These are phyloP conservation scores for Sander vitreus DNA, from an alignment of 2,113 vertebrate genomes.

Conservation along the genomic window DNA sequence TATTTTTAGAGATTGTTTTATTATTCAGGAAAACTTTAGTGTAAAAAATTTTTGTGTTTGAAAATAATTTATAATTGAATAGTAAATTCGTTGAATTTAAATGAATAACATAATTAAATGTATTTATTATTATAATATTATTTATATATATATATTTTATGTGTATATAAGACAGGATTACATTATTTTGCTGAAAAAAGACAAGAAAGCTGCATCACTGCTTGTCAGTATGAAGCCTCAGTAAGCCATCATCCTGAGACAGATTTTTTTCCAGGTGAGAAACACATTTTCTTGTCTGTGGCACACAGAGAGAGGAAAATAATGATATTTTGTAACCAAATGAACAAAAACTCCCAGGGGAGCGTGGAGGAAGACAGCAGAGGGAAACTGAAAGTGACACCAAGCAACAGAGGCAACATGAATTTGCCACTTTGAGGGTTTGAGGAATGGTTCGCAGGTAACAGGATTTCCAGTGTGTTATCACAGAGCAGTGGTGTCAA, in stretches of 20 bases:
- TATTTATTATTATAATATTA: too few relatives aligned
- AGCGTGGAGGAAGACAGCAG: background rate
- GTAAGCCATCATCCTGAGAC: background rate
- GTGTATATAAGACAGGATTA: background rate
- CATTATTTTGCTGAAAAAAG: background rate
- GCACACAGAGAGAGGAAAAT: slow-evolving; percentile 10
- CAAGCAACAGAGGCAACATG: background rate
- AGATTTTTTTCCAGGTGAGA: slow-evolving; percentile 9
- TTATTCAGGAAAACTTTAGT: too few relatives aligned
- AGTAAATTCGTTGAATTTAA: too few relatives aligned
- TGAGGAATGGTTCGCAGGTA: slow-evolving; percentile 14
- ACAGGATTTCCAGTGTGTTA: slow-evolving; percentile 41
- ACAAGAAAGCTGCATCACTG: background rate
- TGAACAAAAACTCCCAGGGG: slow-evolving; percentile 7
- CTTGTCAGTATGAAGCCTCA: slow-evolving; percentile 5
- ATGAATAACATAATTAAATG: too few relatives aligned
- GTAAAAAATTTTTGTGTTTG: too few relatives aligned
- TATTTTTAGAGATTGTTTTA: too few relatives aligned
- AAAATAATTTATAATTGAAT: too few relatives aligned
- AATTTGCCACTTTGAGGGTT: slow-evolving; percentile 16
- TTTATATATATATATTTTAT: too few relatives aligned
- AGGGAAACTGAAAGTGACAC: slow-evolving; percentile 19
- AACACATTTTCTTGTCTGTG: slow-evolving; percentile 13
- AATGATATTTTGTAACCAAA: slow-evolving; percentile 18
- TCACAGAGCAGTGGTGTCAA: slow-evolving; percentile 22